Base-by-base conservation (phyloP, 2,888 invertebrate genomes). In the Lycocerus yunnanus region DNA sequence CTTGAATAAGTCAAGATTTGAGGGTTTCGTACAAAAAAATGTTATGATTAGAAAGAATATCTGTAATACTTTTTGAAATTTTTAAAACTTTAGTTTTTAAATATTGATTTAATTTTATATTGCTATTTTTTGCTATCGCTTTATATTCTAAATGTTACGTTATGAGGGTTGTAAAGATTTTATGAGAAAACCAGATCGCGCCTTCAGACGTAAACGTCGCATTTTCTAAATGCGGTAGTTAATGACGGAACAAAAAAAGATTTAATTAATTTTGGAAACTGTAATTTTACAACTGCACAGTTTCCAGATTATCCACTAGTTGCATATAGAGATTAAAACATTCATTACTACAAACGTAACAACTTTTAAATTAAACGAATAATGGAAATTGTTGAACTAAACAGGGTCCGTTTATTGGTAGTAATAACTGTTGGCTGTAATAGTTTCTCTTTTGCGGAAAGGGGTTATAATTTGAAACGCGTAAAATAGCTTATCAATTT, bases 401-500 rank as follows among this genome's bases (percentile, higher is more conserved):
- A 8, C 18, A 20, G n/a, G 61, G n/a, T 11, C 13, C 11, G n/a
- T 63, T 63, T 16, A 63, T 63, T 63, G 8, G 43, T 43, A 63
- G 20, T 63, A 63, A 63, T 16, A 20, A 2, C n/a, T 20, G 61
- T 20, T 9, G 61, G 6, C 43, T n/a, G 43, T 6, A 43, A 43
- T 43, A 43, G 43, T 43, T 43, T 43, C 43, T 43, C 43, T 15
- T 65, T 18, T 21, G 20, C 24, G 18, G 15, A 66, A 59, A 24
- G 20, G 9, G 24, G 27, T 71, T 43, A 43, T 43, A 24, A 71
- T 71, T 71, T 18, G 18, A 8, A 43, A 63, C 18, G 27, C 63
- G 69, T 24, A 24, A 66, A 71, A 71, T 71, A 27, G 24, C 15
- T 66, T 66, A 66, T 66, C 71, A 71, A 24, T 16, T 18, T 58